These are phyloP conservation scores for Megaceryle maxima DNA, from an alignment of 2,113 vertebrate genomes.

Conservation along the genomic window DNA sequence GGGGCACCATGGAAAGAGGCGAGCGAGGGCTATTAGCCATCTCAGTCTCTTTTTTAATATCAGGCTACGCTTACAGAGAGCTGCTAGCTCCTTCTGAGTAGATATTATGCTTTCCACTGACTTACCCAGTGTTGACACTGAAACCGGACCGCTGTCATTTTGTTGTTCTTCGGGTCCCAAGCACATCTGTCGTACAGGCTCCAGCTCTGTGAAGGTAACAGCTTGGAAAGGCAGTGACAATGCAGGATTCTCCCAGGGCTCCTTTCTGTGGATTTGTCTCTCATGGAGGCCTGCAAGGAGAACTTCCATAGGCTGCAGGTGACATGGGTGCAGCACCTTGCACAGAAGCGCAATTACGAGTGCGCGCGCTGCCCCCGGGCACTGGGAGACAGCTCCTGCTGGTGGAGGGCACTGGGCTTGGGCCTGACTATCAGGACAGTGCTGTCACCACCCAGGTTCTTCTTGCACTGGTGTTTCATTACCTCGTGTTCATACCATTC, in stretches of 20 bases:
- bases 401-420: neutral
- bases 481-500: neutral
- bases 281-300: neutral
- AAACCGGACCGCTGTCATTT: neutral
- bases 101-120: neutral
- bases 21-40: neutral
- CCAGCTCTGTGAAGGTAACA: neutral
- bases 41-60: conserved; percentile 48
- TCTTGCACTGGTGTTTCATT: neutral
- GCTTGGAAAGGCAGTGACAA: neutral
- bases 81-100: neutral
- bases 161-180: neutral
- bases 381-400: neutral
- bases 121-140: neutral
- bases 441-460: neutral
- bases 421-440: neutral
- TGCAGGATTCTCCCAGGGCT: neutral
- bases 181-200: neutral
- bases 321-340: neutral
- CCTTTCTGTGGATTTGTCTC: neutral
- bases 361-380: neutral
- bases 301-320: neutral
- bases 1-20: neutral
- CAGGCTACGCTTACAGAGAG: neutral
- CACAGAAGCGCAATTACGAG: neutral